phyloP scores from a whole-genome alignment of 2,888 invertebrate genomes.

The Caenorhabditis sp. region DNA sequence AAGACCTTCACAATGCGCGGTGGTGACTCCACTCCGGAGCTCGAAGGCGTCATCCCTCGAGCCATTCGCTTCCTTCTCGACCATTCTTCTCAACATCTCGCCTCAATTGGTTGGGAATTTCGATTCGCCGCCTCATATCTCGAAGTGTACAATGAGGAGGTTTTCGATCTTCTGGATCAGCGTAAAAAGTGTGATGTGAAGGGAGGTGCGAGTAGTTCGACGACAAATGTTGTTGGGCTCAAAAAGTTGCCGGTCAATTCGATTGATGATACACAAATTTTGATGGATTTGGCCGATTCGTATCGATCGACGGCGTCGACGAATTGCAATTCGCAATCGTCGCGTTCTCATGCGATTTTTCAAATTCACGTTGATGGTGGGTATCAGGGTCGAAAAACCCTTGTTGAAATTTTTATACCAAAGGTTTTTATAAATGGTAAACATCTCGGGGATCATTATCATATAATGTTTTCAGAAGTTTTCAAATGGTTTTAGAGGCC shows the following conservation, averaged over 20 bases:
- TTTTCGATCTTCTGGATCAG: constrained; percentile 79
- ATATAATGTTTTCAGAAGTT: too few species aligned
- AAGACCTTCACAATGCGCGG: constrained; percentile 62
- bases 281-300: constrained; percentile 81
- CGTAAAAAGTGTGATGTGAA: constrained; percentile 29
- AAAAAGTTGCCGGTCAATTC: constrained; percentile 10
- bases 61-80: constrained; percentile 41
- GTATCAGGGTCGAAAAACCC: not conserved
- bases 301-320: constrained; percentile 85
- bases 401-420: too few species aligned
- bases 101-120: constrained; percentile 72
- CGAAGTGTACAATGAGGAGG: constrained; percentile 86
- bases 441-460: too few species aligned
- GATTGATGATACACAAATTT: constrained; percentile 74
- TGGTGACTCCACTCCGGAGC: constrained; percentile 2
- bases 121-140: constrained; percentile 81
- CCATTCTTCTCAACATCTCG: constrained; percentile 17
- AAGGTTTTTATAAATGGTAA: too few species aligned
- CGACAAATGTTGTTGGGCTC: constrained; percentile 7
- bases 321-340: constrained; percentile 78
- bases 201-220: not conserved
- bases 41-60: constrained; percentile 50
- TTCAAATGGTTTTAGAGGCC: too few species aligned
- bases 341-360: constrained; percentile 72
- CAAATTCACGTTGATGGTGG: constrained; percentile 68